Conservation (phyloP, 1,140 invertebrate species). For the Caenorhabditis briggsae region DNA sequence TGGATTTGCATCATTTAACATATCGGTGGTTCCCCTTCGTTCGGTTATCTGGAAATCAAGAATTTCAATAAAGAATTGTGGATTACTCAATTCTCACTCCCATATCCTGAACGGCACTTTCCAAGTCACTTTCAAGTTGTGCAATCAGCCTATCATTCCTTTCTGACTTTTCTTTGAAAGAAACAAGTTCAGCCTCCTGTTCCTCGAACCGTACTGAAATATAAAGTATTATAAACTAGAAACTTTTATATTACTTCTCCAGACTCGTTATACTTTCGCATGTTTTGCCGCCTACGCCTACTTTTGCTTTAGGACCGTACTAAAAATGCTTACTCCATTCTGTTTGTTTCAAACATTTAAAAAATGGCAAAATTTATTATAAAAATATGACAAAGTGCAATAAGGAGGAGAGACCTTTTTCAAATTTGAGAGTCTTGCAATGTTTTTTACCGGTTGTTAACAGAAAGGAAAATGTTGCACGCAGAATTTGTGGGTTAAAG, state of each 20-base stretch:
- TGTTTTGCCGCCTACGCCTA: no score
- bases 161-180: conserved; percentile 11
- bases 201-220: conserved; percentile 46
- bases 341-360: no score
- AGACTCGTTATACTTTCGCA: no score
- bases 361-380: background rate
- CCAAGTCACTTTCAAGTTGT: conserved; percentile 53
- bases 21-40: conserved; percentile 41
- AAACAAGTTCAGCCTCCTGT: conserved; percentile 10
- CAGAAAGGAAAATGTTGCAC: background rate
- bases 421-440: background rate
- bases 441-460: background rate
- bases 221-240: background rate
- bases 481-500: background rate
- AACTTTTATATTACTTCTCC: no score
- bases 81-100: background rate
- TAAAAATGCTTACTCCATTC: no score
- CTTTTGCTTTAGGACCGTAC: no score
- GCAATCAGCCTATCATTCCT: conserved; percentile 41
- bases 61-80: background rate
- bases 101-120: conserved; percentile 25
- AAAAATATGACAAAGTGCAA: background rate
- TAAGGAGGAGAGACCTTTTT: background rate
- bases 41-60: background rate
- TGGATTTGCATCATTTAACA: conserved; percentile 44